Conservation (phyloP, 2,888 invertebrate genomes). For the Heliconius aoede region DNA sequence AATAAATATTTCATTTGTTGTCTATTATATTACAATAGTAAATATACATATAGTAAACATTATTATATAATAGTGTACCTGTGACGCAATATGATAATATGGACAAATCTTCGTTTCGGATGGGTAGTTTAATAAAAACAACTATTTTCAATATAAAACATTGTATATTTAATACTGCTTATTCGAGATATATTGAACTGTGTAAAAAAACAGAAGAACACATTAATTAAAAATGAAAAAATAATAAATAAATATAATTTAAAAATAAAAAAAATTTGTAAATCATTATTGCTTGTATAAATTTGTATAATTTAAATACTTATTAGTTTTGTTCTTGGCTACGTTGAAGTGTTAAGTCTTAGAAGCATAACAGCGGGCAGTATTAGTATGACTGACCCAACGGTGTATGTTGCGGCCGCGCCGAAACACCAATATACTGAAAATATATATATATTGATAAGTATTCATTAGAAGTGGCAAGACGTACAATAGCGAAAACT, state of each 20-base stretch:
- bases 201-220: constrained; percentile 40
- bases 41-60: too few species aligned
- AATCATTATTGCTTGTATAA: constrained; percentile 30
- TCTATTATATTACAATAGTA: too few species aligned
- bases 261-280: constrained; percentile 29
- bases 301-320: constrained; percentile 38
- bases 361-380: constrained; percentile 89
- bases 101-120: too few species aligned
- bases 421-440: constrained; percentile 96
- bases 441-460: constrained; percentile 41
- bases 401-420: constrained; percentile 90
- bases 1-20: too few species aligned
- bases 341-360: constrained; percentile 66
- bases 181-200: constrained; percentile 59
- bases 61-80: too few species aligned
- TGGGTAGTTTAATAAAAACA: constrained; percentile 23
- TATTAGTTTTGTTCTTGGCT: constrained; percentile 39
- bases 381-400: constrained; percentile 89
- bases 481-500: too few species aligned
- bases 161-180: constrained; percentile 66
- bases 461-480: neutral
- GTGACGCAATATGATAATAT: too few species aligned
- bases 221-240: constrained; percentile 43
- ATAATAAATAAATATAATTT: constrained; percentile 47
- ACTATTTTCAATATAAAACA: constrained; percentile 28